Base-by-base conservation (phyloP, 2,797 vertebrate species). In the Ataeniobius toweri region DNA sequence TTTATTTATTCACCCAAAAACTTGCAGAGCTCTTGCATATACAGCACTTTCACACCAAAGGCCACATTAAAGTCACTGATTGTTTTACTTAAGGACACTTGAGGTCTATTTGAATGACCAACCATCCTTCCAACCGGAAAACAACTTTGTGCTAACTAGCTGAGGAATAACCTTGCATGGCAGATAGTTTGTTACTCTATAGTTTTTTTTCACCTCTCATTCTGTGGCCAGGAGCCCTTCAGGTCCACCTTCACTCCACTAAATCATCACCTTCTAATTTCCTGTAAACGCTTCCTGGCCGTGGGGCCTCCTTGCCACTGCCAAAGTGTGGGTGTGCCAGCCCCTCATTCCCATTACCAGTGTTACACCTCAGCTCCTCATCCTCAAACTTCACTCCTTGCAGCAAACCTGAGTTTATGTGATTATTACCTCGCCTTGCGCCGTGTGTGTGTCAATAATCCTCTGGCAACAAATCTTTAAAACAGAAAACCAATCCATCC, bases 251-350 rank as follows among this genome's bases (percentile, higher is more conserved):
- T 75, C 81, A 83, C 86, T 81, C 83, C 71, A 84, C 79, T 88
- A 89, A 85, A 90, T 89, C 89, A 88, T 89, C 85, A 77, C 75
- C 80, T 79, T 79, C 83, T 93, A 91, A 93, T 93, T 88, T 92
- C 83, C 79, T 81, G 71, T 89, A 86, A 91, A 89, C 87, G 91
- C 82, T 87, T 89, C 84, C 86, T 46, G 81, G 85, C 80, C 81
- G 86, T 86, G 86, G 77, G 83, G 78, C 82, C 75, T 84, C 81
- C 73, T 84, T 85, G 85, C 85, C 86, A 79, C 69, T 53, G 86
- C 83, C 83, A 77, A 46, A 16, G 84, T 75, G 59, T 88, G 77
- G 63, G 79, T 76, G 82, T 88, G 81, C 84, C 88, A 87, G 83
- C 79, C 77, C 71, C 41, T 36, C 74, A 80, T 74, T 71, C 82